Percentiles rank a stretch among this genome's conserved stretches.
Evolutionary conservation across 1,140 invertebrate species (phyloP).

Genomic region (Drosophila fuyamai): DNA sequence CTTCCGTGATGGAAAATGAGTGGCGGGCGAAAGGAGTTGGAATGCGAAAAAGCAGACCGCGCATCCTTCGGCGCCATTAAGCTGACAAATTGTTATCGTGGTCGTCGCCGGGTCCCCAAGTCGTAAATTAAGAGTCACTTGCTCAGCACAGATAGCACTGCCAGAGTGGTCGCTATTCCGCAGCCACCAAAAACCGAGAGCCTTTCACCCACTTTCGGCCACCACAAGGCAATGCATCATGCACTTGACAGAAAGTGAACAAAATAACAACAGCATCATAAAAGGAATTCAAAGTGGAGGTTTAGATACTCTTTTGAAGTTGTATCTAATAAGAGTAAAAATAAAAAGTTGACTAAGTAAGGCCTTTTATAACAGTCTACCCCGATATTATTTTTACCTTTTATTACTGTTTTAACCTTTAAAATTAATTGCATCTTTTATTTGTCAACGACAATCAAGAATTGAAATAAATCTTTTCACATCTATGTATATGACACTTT

Average conservation of each 20-base stretch:
- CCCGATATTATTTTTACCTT: too few relatives aligned
- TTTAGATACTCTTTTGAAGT: conserved; percentile 7
- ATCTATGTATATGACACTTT: too few relatives aligned
- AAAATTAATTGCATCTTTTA: too few relatives aligned
- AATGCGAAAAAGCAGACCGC: conserved; percentile 32
- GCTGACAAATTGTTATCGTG: conserved; percentile 81
- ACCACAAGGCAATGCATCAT: conserved; percentile 75
- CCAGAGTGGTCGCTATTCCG: conserved; percentile 8
- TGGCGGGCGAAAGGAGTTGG: conserved; percentile 6
- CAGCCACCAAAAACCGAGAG: conserved; percentile 34
- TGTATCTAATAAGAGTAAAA: too few relatives aligned
- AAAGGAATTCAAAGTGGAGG: neutral
- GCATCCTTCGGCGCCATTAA: conserved; percentile 76
- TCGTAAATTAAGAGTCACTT: conserved; percentile 76
- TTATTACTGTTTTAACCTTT: too few relatives aligned
- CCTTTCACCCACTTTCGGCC: conserved; percentile 80
- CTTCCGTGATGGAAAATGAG: conserved; percentile 49
- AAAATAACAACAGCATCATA: conserved; percentile 32
- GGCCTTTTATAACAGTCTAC: too few relatives aligned
- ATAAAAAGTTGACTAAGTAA: too few relatives aligned
- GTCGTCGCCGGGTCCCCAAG: conserved; percentile 49
- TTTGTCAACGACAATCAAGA: too few relatives aligned
- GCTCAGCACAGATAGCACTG: conserved; percentile 35
- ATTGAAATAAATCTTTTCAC: too few relatives aligned
- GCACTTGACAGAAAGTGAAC: conserved; percentile 73